Evolutionary conservation across 2,113 vertebrate species (phyloP), one percentile per base, ranked within the genome.

Genomic region (Myiopsitta monachus): DNA sequence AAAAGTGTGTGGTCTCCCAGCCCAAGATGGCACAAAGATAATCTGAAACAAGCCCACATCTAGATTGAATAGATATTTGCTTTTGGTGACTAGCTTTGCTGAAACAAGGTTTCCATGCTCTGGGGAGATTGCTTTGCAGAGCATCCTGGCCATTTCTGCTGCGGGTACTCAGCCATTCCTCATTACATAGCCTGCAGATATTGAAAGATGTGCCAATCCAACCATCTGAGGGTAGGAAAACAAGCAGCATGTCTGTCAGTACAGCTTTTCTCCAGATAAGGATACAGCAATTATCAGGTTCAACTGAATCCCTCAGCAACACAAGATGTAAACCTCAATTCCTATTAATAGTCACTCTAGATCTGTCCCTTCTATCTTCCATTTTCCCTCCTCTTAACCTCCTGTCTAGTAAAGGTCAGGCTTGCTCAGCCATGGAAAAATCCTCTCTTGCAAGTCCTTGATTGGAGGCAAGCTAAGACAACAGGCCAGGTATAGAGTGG

Each of bases 371-470:
- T 52, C 38, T 28, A 1, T 46, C 83, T 88, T 67, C 38, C 52
- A 44, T 84, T 88, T 91, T 90, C 36, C 55, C 47, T 81, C 36
- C 61, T 88, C 73, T 93, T 92, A 76, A 81, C 55, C 62, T 90
- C 31, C 59, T 84, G 51, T 18, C 36, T 78, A 79, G 87, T n/a
- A 68, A 87, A 94, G 81, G 30, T 61, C 83, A 92, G 68, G 31
- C 3, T 92, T 72, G 19, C 54, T 88, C 79, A 88, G 69, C 44
- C 63, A 79, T 52, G 44, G 72, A 83, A 70, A 70, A 87, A 81
- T 55, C 22, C n/a, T 69, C n/a, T 77, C 74, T 72, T 90, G 18
- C n/a, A 90, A 80, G 63, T 59, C 52, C 33, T 89, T 46, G 28
- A 9, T 21, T 43, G 51, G 21, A 91, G 39, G 30, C 36, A 86